A percentile compares a stretch with the other conserved stretches of the same genome.
These are phyloP conservation scores for Agonopterix arenella DNA, from an alignment of 2,888 invertebrate genomes.

Conservation along the genomic window DNA sequence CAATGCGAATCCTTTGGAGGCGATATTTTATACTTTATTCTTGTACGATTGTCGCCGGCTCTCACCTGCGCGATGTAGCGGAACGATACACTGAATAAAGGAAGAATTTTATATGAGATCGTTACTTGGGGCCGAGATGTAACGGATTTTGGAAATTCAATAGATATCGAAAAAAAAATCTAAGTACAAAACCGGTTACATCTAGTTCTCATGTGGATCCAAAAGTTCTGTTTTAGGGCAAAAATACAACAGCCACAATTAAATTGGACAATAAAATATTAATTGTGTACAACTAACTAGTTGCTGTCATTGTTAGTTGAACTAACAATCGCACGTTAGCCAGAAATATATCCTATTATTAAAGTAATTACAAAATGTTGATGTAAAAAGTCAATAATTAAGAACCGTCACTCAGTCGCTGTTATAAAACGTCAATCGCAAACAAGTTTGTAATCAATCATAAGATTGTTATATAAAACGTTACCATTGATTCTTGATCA, in stretches of 20 bases:
- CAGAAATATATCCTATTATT: not conserved
- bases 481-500: conserved; percentile 59
- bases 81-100: conserved; percentile 32
- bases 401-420: conserved; percentile 18
- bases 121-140: conserved; percentile 19
- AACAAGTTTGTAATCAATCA: conserved; percentile 76
- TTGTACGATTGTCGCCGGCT: conserved; percentile 49
- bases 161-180: not conserved
- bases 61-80: conserved; percentile 65
- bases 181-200: not conserved
- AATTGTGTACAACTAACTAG: not conserved
- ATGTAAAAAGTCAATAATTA: conserved; percentile 40
- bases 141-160: conserved; percentile 24
- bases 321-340: conserved; percentile 1
- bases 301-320: too few species aligned
- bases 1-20: conserved; percentile 75
- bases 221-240: too few species aligned
- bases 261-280: conserved; percentile 4
- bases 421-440: conserved; percentile 54
- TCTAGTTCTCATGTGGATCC: too few species aligned
- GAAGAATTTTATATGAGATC: conserved; percentile 33
- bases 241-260: conserved; percentile 1
- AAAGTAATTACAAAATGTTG: conserved; percentile 23
- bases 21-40: conserved; percentile 71
- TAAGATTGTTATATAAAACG: conserved; percentile 57